phyloP scores from a whole-genome alignment of 2,888 invertebrate species.

The Standfussiana lucernea region DNA sequence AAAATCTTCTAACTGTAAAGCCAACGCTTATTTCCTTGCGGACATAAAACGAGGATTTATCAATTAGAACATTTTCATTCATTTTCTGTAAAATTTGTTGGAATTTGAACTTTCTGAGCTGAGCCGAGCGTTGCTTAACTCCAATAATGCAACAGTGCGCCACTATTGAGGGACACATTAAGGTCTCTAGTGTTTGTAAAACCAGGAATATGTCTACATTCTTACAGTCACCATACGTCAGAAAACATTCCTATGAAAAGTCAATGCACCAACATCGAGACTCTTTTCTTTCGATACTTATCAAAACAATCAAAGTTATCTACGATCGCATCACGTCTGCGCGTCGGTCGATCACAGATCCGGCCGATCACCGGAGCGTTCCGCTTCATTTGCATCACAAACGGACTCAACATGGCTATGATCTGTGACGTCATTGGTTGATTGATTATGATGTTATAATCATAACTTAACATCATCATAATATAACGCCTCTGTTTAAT shows the following conservation, averaged over 20 bases:
- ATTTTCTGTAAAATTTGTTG: too few species aligned
- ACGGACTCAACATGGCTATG: slow-evolving; percentile 72
- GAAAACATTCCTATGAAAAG: not conserved
- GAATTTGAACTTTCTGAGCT: not conserved
- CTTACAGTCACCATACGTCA: not conserved
- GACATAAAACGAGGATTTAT: not conserved
- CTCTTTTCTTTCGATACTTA: slow-evolving; percentile 7
- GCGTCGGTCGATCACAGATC: slow-evolving; percentile 43
- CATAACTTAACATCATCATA: not conserved
- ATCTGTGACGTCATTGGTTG: slow-evolving; percentile 74
- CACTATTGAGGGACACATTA: not conserved
- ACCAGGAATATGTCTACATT: not conserved
- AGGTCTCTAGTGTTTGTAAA: not conserved
- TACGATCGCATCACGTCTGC: slow-evolving; percentile 25
- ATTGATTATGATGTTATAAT: slow-evolving; percentile 62
- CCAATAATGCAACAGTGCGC: too few species aligned
- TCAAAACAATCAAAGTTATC: slow-evolving; percentile 39
- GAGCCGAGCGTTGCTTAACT: not conserved
- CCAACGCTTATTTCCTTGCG: not conserved
- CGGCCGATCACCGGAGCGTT: slow-evolving; percentile 61
- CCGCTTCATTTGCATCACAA: slow-evolving; percentile 79
- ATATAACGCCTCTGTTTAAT: not conserved
- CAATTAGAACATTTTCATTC: not conserved
- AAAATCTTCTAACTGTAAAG: not conserved
- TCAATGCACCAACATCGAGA: not conserved